Base-by-base conservation (phyloP, 2,113 vertebrate genomes). In the Numida meleagris region DNA sequence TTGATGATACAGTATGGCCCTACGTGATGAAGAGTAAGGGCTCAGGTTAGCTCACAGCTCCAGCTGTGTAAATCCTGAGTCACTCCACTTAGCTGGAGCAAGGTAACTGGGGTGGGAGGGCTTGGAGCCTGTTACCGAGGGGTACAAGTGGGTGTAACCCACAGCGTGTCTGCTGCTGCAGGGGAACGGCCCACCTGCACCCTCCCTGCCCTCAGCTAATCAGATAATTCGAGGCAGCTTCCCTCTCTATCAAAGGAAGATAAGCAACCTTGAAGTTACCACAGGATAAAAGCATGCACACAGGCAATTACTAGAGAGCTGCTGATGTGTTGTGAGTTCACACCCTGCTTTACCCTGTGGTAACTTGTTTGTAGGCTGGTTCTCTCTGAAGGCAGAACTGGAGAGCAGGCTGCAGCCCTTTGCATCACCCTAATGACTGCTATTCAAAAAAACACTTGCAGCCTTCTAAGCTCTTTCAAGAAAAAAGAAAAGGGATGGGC, bases 401-500 rank as follows among this genome's bases (percentile, higher is more conserved):
- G 55, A 74, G 53, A 84, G 67, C 82, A 57, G 67, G 38, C 88
- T 86, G 46, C 43, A 50, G 55, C 88, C 72, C 72, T 90, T 80
- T 61, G 13, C 42, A 46, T 89, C 87, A 29, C 29, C 42, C 70
- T 93, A 57, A 81, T 42, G 65, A 62, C 80, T 90, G 61, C 68
- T 72, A 21, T 88, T 68, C 65, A 53, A 57, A 66, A 77, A 88
- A 88, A 58, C 59, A 82, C 70, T 84, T 96, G 91, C 89, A 94
- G 90, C 90, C 78, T 96, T 74, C 88, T 95, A 89, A 87, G 40
- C 24, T 68, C 73, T 93, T 92, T 79, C 48, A 86, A 89, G 42
- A 67, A 95, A 90, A 94, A 92, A 94, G 82, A 96, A 95, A 89
- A 89, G 40, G 45, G 88, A 83, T 94, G 68, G 77, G 46, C 80